Evolutionary conservation across 2,797 vertebrate species (phyloP).

Genomic region (Oreochromis mossambicus): DNA sequence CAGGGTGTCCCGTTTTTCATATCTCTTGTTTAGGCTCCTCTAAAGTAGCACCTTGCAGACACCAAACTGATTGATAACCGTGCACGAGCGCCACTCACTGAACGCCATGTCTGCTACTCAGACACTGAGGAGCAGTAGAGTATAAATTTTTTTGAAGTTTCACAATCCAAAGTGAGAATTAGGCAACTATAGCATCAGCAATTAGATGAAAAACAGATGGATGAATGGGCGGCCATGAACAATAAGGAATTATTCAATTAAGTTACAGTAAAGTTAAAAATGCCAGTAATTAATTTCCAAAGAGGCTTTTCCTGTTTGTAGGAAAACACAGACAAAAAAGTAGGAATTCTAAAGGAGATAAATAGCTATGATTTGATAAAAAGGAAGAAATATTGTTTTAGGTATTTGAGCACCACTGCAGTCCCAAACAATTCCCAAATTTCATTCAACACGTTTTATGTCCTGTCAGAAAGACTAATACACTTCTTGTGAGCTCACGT

Average conservation of each 20-base stretch:
- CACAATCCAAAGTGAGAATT: constrained; percentile 15
- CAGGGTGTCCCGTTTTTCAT: neutral
- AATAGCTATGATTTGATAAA: constrained; percentile 34
- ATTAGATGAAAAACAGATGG: neutral
- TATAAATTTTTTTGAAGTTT: neutral
- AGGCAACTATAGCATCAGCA: constrained; percentile 38
- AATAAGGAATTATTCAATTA: neutral
- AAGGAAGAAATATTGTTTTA: constrained; percentile 20
- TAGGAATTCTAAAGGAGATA: neutral
- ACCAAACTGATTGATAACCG: constrained; percentile 4
- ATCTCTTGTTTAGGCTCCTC: neutral
- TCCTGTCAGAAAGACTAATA: constrained; percentile 50
- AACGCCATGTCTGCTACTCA: neutral
- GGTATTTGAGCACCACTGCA: neutral
- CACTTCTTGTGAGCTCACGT: constrained; percentile 12
- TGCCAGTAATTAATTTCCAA: neutral
- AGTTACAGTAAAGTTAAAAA: neutral
- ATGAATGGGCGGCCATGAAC: neutral
- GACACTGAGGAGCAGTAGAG: neutral
- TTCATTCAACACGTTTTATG: constrained; percentile 38
- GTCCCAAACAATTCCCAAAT: constrained; percentile 29
- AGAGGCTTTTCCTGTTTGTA: neutral
- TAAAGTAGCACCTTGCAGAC: neutral
- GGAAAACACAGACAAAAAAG: neutral
- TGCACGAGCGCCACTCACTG: neutral